Base-by-base conservation (phyloP, 2,888 invertebrate species). In the Lapara coniferarum region DNA sequence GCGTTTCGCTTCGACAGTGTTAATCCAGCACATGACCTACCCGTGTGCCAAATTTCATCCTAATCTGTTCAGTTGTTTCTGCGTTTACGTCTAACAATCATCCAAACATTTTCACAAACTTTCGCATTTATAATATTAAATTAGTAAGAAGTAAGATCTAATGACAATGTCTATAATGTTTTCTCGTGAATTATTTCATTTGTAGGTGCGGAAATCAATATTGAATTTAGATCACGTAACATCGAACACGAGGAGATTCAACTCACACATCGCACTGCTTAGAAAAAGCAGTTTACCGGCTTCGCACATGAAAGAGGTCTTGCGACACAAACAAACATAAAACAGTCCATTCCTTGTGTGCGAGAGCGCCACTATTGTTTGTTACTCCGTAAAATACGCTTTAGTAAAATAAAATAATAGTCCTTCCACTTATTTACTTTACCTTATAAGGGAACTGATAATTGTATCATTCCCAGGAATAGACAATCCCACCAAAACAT, bases 231-330 rank as follows among this genome's bases (percentile, higher is more conserved):
- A 67, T 67, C 66, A 67, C 66, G 16, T 67, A 52, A 52, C 30
- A 55, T 67, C 66, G 55, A 44, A 25, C 25, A 25, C 25, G 25
- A 2, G 30, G 55, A 66, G 53, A 66, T 53, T 66, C 55, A 66
- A 66, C 53, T 55, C 66, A 53, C 53, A 67, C 53, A 67, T 30
- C 37, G n/a, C 53, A 16, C 51, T 66, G 52, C 52, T 67, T 67
- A 67, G 37, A 55, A 67, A 67, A 67, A 67, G 55, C 53, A 67
- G 55, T 55, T 67, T 67, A 16, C 66, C n/a, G 53, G 55, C 66
- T 55, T 52, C 37, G 44, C 52, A 44, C n/a, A 53, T 55, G 66
- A 67, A 14, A 52, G 59, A 59, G 44, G 59, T 59, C 59, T 59
- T 59, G 52, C 37, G 66, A 53, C 55, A 44, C 66, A 63, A 63